These are phyloP conservation scores for Agrochola macilenta DNA, from an alignment of 2,888 invertebrate genomes.

Conservation along the genomic window DNA sequence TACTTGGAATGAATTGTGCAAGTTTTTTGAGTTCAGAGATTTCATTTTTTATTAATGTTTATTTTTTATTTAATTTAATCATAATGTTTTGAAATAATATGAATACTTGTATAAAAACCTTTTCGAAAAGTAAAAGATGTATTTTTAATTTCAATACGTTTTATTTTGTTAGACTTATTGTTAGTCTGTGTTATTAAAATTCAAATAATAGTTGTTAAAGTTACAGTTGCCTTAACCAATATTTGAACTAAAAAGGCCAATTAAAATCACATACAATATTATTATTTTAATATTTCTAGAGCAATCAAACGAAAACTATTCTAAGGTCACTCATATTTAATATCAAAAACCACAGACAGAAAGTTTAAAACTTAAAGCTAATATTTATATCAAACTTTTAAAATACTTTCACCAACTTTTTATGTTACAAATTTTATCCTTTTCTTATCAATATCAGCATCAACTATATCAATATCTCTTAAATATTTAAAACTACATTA, in stretches of 20 bases:
- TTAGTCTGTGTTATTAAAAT: not conserved
- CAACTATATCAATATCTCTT: slow-evolving; percentile 9
- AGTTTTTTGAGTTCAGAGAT: slow-evolving; percentile 13
- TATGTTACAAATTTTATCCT: slow-evolving; percentile 1
- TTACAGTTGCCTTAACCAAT: not conserved
- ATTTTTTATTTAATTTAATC: not conserved
- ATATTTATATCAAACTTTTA: not conserved
- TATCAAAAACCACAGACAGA: not conserved
- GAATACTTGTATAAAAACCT: not conserved
- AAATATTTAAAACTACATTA: slow-evolving; percentile 48
- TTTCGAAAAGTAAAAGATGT: not conserved
- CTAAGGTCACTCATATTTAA: not conserved
- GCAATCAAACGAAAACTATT: not conserved
- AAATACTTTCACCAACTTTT: not conserved
- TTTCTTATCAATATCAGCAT: slow-evolving; percentile 8
- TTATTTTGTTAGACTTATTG: not conserved
- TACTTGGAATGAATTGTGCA: slow-evolving; percentile 37
- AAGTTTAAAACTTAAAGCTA: slow-evolving; percentile 3
- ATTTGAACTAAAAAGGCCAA: not conserved
- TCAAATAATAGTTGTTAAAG: not conserved
- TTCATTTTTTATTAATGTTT: no score
- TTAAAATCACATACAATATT: not conserved
- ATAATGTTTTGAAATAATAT: no score
- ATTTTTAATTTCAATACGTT: not conserved
- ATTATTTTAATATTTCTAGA: slow-evolving; percentile 4